phyloP scores from a whole-genome alignment of 2,888 invertebrate genomes.

The Ormia ochracea region DNA sequence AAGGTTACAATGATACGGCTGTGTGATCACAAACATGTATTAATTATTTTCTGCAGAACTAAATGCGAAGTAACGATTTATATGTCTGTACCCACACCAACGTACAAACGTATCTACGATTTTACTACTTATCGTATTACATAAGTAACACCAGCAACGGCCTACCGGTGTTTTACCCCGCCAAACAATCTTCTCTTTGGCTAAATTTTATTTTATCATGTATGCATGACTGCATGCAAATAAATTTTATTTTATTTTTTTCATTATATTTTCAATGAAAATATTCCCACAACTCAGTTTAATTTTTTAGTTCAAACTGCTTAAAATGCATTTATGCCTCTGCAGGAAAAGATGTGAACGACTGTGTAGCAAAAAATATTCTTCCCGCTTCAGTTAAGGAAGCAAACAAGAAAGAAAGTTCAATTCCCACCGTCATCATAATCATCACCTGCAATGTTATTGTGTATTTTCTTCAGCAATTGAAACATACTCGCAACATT shows the following conservation, averaged over 20 bases:
- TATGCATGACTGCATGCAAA: slow-evolving; percentile 55
- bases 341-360: neutral
- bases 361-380: slow-evolving; percentile 22
- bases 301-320: slow-evolving; percentile 38
- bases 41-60: neutral
- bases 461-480: slow-evolving; percentile 34
- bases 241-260: slow-evolving; percentile 14
- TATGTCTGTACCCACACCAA: neutral
- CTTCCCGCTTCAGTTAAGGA: slow-evolving; percentile 48
- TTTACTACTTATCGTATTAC: slow-evolving; percentile 29
- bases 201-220: slow-evolving; percentile 33
- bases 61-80: neutral
- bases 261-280: slow-evolving; percentile 16
- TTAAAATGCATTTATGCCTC: slow-evolving; percentile 25
- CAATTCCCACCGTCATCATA: slow-evolving; percentile 51
- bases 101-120: neutral
- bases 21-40: slow-evolving; percentile 22
- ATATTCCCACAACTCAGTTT: slow-evolving; percentile 52
- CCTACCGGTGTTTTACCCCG: neutral
- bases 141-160: slow-evolving; percentile 20
- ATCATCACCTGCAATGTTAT: neutral
- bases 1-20: slow-evolving; percentile 34
- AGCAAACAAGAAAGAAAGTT: slow-evolving; percentile 61
- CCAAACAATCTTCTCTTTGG: slow-evolving; percentile 15
- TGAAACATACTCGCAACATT: slow-evolving; percentile 19